phyloP scores from a whole-genome alignment of 2,113 vertebrate genomes.

The Sialia sialis region DNA sequence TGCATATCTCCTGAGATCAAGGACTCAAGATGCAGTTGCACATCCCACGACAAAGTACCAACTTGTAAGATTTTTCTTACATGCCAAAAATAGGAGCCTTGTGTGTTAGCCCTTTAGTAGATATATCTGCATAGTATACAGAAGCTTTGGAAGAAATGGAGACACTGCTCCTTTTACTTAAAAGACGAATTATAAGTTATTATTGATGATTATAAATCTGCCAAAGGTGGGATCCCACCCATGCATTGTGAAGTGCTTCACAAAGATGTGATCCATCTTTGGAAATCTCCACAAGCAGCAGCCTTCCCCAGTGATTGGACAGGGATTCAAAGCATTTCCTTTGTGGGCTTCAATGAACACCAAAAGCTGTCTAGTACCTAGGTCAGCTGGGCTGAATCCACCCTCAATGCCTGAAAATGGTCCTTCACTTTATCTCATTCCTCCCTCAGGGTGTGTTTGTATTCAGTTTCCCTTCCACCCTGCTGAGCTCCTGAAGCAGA shows the following conservation, averaged over 20 bases:
- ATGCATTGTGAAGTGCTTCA: not conserved
- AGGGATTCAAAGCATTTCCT: not conserved
- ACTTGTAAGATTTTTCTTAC: not conserved
- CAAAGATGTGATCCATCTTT: not conserved
- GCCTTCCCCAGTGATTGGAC: not conserved
- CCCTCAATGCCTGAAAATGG: not conserved
- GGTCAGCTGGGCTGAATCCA: not conserved
- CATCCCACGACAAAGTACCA: not conserved
- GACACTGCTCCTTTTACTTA: not conserved
- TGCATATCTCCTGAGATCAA: not conserved
- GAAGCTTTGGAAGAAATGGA: not conserved
- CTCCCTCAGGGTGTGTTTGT: not conserved
- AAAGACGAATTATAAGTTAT: not conserved
- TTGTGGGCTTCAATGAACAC: not conserved
- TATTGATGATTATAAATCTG: not conserved
- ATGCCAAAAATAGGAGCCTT: not conserved
- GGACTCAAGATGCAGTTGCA: not conserved
- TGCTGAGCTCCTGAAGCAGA: not conserved
- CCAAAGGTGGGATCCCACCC: not conserved
- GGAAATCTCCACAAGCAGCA: not conserved
- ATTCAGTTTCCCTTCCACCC: not conserved
- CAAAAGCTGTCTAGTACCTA: not conserved
- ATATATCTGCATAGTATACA: too few species aligned
- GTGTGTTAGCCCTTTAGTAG: not conserved
- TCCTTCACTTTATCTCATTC: accelerated